Evolutionary conservation across 2,797 vertebrate species (phyloP), one percentile per base, ranked within the genome.

Genomic region (Channallabes apus): DNA sequence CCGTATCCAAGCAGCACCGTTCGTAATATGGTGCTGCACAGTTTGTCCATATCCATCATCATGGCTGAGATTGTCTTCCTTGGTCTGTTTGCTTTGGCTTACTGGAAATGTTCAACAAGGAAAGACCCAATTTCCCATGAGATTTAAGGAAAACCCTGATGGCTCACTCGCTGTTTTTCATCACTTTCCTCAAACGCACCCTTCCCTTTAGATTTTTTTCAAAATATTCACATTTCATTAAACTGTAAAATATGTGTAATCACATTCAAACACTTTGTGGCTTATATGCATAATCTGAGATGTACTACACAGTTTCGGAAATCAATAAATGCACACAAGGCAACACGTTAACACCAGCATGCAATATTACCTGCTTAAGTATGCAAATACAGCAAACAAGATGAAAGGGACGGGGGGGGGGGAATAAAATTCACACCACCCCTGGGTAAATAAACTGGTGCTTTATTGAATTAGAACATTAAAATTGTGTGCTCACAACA

Each of bases 381-480:
- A 58, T 65, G 58, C 67, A 81, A 79, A 79, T 32, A 79, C 58
- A 77, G 2, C 38, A 17, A 64, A 67, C 46, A 56, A 51, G 81
- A 15, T 24, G 38, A 41, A 41, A 0, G 5, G 6, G 41, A 87
- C n/a, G n/a, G n/a, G n/a, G n/a, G n/a, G n/a, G n/a, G n/a, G n/a
- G n/a, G n/a, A n/a, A n/a, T n/a, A 35, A 29, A 64, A 73, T 15
- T 46, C 46, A 46, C 46, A 46, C 9, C 82, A 76, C 71, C 69
- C 73, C 76, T n/a, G 4, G 4, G 72, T 85, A 85, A 86, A 85
- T 83, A 29, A 86, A 86, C 58, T 83, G 84, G 84, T 84, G 72
- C 81, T 90, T 90, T 88, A 90, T 90, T 90, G 82, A 87, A 83
- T 82, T 83, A 29, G 27, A 51, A 22, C 79, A 81, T 82, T 73